Base-by-base conservation (phyloP, 2,797 vertebrate genomes). In the Limnodromus scolopaceus region DNA sequence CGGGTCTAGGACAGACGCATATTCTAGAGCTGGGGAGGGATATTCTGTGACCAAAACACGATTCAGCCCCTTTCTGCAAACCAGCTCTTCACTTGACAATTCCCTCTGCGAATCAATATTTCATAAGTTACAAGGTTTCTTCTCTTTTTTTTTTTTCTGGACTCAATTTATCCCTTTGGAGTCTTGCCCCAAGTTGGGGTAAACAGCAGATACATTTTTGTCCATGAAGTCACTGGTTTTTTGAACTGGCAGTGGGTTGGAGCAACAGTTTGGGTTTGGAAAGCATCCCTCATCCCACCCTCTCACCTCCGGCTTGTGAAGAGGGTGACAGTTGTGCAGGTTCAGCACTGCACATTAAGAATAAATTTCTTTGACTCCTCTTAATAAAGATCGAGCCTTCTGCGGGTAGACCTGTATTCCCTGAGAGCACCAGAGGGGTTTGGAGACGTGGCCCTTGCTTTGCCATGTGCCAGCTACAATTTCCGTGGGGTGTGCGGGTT, bases 401-500 rank as follows among this genome's bases (percentile, higher is more conserved):
- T 57, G 34, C 3, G 4, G 20, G 34, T n/a, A 61, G 32, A 11
- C 74, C 24, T 72, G 19, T 74, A 17, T 10, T 65, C 38, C 28
- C 8, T 12, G 27, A 48, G 36, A 39, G 43, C 32, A 27, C 25
- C 25, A 8, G 81, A 30, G 45, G 30, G 5, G 9, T 80, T 55
- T 46, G 68, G 64, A 38, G 78, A 16, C 20, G 19, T 28, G 6
- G 6, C 30, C 38, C 27, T 28, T 66, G 54, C 48, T 66, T 57
- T 57, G 81, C n/a, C 25, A 9, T 43, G 1, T 17, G 38, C 46
- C 51, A 71, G 0, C 55, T 54, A 2, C 2, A 14, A 18, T 53
- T 49, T 30, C 65, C 0, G 0, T 30, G 66, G n/a, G 57, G 23
- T 32, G 28, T 48, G 16, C 16, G 14, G 8, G 34, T 46, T 41